Percentiles rank a stretch among this genome's conserved stretches.
phyloP scores from a whole-genome alignment of 2,888 invertebrate species.

The Dynastes tityus region DNA sequence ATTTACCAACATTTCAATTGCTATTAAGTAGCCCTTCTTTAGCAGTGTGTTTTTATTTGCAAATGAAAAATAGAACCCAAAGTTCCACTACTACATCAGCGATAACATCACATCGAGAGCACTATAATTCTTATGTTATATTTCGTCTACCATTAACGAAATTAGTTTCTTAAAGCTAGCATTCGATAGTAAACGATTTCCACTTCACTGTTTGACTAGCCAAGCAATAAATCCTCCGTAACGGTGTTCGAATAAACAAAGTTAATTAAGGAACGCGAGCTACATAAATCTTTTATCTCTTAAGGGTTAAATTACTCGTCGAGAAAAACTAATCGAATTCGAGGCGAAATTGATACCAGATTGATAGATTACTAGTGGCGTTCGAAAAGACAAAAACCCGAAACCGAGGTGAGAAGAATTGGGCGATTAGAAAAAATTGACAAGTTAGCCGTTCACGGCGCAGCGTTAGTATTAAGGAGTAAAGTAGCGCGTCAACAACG shows the following conservation, averaged over 20 bases:
- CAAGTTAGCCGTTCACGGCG: conserved; percentile 24
- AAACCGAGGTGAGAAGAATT: conserved; percentile 42
- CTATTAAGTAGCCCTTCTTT: too few species aligned
- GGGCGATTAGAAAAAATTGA: conserved; percentile 38
- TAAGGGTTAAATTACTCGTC: conserved; percentile 40
- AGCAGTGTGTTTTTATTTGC: too few species aligned
- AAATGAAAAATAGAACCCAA: too few species aligned
- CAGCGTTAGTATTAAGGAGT: conserved; percentile 8
- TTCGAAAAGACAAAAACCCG: conserved; percentile 44
- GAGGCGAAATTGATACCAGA: conserved; percentile 48
- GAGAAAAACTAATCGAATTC: conserved; percentile 49
- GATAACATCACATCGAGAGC: neutral
- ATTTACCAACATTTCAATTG: too few species aligned
- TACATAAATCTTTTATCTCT: conserved; percentile 46
- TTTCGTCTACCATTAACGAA: conserved; percentile 6
- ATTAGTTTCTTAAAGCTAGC: conserved; percentile 22
- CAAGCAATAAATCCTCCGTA: conserved; percentile 30
- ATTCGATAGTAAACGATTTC: conserved; percentile 15
- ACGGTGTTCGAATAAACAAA: conserved; percentile 44
- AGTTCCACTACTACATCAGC: too few species aligned
- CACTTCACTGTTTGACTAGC: conserved; percentile 12
- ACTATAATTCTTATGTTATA: neutral
- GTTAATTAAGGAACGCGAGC: conserved; percentile 43
- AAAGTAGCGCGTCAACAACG: conserved; percentile 30
- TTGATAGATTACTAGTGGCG: conserved; percentile 48